These are phyloP conservation scores for Drosophila longiperda DNA, from an alignment of 2,888 invertebrate species.

Conservation along the genomic window DNA sequence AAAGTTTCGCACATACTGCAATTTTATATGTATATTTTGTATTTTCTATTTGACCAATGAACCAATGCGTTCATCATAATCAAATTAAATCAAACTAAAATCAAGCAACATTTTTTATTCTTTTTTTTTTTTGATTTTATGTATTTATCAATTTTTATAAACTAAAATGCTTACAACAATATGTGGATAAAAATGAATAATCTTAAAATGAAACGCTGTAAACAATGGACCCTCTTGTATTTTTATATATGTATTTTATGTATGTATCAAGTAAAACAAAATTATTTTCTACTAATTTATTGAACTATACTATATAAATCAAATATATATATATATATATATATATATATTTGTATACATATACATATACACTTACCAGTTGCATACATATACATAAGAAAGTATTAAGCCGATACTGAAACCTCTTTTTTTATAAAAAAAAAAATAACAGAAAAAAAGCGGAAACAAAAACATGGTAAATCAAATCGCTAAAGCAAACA, in stretches of 20 bases:
- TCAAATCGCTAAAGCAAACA: constrained; percentile 20
- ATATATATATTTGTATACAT: background rate
- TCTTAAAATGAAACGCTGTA: constrained; percentile 44
- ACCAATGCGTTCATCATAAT: background rate
- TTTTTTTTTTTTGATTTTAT: constrained; percentile 3
- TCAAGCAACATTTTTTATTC: constrained; percentile 11
- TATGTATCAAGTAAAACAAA: constrained; percentile 33
- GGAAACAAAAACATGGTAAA: background rate
- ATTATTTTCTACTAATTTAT: constrained; percentile 71
- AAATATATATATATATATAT: background rate
- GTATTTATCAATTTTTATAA: constrained; percentile 11
- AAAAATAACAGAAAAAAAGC: background rate
- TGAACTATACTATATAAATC: constrained; percentile 29
- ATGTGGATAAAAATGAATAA: background rate
- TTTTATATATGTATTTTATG: constrained; percentile 62
- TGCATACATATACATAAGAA: background rate
- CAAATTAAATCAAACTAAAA: constrained; percentile 11
- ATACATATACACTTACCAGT: background rate
- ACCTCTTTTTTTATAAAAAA: too few relatives aligned
- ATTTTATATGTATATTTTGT: background rate
- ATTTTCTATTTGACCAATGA: constrained; percentile 1
- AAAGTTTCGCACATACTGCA: constrained; percentile 7
- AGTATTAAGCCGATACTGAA: constrained; percentile 15
- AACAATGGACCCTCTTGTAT: constrained; percentile 77
- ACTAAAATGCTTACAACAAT: constrained; percentile 17